phyloP scores from a whole-genome alignment of 2,113 vertebrate species.

The Aphelocoma coerulescens region DNA sequence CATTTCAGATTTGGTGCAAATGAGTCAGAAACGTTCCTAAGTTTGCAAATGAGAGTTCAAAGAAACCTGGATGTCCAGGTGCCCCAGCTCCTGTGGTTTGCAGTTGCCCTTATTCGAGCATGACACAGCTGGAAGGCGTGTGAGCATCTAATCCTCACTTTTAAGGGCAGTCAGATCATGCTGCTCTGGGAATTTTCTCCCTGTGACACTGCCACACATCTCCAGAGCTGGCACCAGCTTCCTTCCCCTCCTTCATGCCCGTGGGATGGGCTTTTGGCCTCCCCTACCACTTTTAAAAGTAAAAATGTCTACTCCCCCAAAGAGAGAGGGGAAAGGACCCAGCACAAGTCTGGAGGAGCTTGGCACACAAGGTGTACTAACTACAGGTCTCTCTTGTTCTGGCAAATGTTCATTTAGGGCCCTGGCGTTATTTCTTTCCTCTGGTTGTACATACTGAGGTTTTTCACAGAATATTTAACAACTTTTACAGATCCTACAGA shows the following conservation, averaged over 20 bases:
- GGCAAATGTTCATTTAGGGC: not conserved
- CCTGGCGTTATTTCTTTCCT: not conserved
- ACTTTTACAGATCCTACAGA: not conserved
- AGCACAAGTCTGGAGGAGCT: not conserved
- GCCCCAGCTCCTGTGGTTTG: not conserved
- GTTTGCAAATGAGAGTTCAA: not conserved
- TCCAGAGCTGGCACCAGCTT: not conserved
- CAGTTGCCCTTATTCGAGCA: not conserved
- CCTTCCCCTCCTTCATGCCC: not conserved
- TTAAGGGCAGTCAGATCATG: not conserved
- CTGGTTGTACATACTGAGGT: not conserved
- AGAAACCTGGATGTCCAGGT: not conserved
- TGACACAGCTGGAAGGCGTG: not conserved
- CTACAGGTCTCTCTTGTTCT: rapidly evolving
- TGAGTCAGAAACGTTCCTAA: not conserved
- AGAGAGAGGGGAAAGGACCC: not conserved
- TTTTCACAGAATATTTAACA: not conserved
- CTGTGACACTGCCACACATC: not conserved
- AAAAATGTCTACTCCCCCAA: not conserved
- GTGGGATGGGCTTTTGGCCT: not conserved
- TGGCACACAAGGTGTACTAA: not conserved
- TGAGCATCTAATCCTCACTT: not conserved
- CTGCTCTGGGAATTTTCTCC: not conserved
- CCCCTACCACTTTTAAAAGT: not conserved
- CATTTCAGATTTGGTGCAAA: not conserved